phyloP scores from a whole-genome alignment of 2,888 invertebrate species.

The Parthenolecanium corni region DNA sequence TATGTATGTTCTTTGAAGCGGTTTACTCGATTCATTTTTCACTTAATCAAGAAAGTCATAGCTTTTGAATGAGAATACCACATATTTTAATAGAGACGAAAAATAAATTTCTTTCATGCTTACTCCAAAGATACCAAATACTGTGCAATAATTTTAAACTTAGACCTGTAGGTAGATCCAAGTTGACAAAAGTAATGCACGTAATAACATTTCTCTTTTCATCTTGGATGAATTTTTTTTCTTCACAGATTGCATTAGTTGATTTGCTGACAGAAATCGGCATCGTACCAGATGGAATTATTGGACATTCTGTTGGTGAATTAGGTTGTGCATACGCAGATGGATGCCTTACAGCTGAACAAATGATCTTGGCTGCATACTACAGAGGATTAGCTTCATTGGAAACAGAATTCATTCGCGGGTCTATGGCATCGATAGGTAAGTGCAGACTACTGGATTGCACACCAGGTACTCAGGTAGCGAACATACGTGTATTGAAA shows the following conservation, averaged over 20 bases:
- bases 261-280: slow-evolving; percentile 50
- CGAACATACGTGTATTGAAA: background rate
- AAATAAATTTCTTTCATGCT: too few relatives aligned
- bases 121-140: too few relatives aligned
- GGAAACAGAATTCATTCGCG: slow-evolving; percentile 56
- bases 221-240: too few relatives aligned
- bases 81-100: too few relatives aligned
- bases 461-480: background rate
- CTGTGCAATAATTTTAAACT: too few relatives aligned
- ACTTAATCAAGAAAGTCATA: too few relatives aligned
- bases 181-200: too few relatives aligned
- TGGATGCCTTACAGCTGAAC: slow-evolving; percentile 74
- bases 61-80: too few relatives aligned
- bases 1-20: too few relatives aligned
- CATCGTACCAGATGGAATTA: slow-evolving; percentile 57
- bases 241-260: slow-evolving; percentile 47
- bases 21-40: too few relatives aligned
- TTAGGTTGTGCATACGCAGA: slow-evolving; percentile 92
- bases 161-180: too few relatives aligned
- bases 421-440: slow-evolving; percentile 86
- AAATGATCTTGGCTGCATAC: slow-evolving; percentile 74
- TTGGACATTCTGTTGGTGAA: slow-evolving; percentile 90
- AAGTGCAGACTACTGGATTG: slow-evolving; percentile 29
- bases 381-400: slow-evolving; percentile 65
- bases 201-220: too few relatives aligned